phyloP scores from a whole-genome alignment of 92 coral and sea anemone genomes.

The Epizoanthus stellaris region DNA sequence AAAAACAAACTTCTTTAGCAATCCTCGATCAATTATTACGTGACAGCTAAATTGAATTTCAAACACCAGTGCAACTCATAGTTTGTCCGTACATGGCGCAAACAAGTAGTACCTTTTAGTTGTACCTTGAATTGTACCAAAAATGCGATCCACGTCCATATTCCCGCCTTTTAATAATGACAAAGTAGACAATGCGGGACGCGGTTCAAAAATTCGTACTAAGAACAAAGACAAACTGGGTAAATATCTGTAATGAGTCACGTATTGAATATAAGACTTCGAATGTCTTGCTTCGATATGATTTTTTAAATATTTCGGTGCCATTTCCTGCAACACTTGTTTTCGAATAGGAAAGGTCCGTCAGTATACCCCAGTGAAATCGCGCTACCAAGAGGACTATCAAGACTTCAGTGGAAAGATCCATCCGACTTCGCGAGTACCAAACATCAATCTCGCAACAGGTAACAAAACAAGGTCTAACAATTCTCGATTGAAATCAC shows the following conservation, averaged over 20 bases:
- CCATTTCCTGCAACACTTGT: not conserved
- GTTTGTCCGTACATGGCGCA: no score
- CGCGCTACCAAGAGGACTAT: constrained; percentile 18
- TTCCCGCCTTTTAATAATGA: not conserved
- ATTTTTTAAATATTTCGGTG: not conserved
- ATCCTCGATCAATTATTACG: no score
- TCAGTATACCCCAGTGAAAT: constrained; percentile 7
- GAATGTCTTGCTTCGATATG: not conserved
- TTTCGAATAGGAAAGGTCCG: not conserved
- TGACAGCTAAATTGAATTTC: no score
- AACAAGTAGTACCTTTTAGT: no score
- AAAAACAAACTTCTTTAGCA: no score
- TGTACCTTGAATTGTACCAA: no score
- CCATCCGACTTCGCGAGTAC: not conserved
- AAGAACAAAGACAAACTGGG: constrained; percentile 13
- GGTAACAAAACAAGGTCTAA: not conserved
- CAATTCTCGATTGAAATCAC: not conserved
- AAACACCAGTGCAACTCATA: no score
- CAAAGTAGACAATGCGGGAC: not conserved
- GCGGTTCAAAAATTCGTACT: not conserved
- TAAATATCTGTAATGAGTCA: not conserved
- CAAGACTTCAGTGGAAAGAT: constrained; percentile 30
- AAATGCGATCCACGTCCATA: not conserved
- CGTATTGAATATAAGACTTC: not conserved
- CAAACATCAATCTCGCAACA: constrained; percentile 27